phyloP scores from a whole-genome alignment of 2,888 invertebrate species.

The Synergus japonicus region DNA sequence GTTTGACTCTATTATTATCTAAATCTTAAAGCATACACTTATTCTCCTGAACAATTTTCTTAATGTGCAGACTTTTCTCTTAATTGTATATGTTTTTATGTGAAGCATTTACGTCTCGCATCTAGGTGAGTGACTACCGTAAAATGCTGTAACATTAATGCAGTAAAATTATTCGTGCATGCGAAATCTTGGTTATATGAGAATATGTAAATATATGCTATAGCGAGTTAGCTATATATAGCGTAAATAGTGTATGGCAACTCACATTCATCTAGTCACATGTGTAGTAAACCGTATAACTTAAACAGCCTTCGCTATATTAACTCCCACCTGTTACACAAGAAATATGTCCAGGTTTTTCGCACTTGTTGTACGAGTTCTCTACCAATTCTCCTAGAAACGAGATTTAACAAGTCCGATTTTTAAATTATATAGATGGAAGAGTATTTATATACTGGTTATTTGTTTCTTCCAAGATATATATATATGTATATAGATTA shows the following conservation, averaged over 20 bases:
- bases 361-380: slow-evolving; percentile 35
- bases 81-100: neutral
- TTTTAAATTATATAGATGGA: neutral
- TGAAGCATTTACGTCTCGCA: neutral
- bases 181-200: slow-evolving; percentile 12
- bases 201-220: slow-evolving; percentile 7
- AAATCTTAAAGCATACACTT: neutral
- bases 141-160: neutral
- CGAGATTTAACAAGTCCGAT: slow-evolving; percentile 12
- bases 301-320: slow-evolving; percentile 51
- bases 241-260: neutral
- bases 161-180: slow-evolving; percentile 8
- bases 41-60: neutral
- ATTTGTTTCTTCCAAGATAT: neutral
- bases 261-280: slow-evolving; percentile 18
- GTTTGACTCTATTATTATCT: neutral
- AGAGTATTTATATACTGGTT: neutral
- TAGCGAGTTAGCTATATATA: neutral
- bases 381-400: neutral
- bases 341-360: slow-evolving; percentile 80
- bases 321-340: slow-evolving; percentile 59
- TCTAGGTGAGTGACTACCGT: neutral
- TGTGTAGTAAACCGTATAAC: neutral
- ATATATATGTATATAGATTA: too few relatives aligned
- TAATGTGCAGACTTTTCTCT: neutral